Evolutionary conservation across 1,140 invertebrate genomes (phyloP), one percentile per base, ranked within the genome.

Genomic region (Wasmannia auropunctata): DNA sequence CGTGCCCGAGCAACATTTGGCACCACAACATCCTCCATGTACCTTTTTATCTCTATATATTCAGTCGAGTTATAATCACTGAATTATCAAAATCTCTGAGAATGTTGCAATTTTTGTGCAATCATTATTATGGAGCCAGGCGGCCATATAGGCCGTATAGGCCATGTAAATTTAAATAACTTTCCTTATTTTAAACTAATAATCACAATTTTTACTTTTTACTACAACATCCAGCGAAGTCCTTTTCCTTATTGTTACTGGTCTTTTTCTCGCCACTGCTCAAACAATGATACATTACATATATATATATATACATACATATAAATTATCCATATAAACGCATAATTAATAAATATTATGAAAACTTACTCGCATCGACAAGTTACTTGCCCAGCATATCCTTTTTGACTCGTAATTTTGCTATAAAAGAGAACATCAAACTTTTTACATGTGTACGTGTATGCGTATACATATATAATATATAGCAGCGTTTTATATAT

Each of bases 331-430:
- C 14, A 60, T 22, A 37, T 54, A n/a, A n/a, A 37, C 22, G 37
- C 43, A 58, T 72, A 54, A 84, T 67, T 85, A 56, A 49, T 54
- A 11, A 60, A 54, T 16, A 70, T 46, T 37, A 40, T 74, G 0
- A 46, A 46, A 25, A 22, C 92, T 91, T 60, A 93, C 92, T 90
- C 88, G 60, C 92, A 93, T 86, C 89, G 88, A 74, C 92, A 93
- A 11, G 92, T 93, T 34, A 92, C 91, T 67, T 93, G 91, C 34
- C 91, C 92, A 14, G 87, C 10, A 31, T 93, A 93, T 8, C 88
- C 90, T 40, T 92, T 93, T 60, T 92, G 92, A 25, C 63, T 58
- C 31, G 81, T 92, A 19, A 92, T 84, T 87, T 92, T 92, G 63
- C 92, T 93, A 34, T 54, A 88, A 77, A 69, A 43, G 11, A 40